Evolutionary conservation across 2,113 vertebrate genomes (phyloP).

Genomic region (Lutjanus erythropterus): DNA sequence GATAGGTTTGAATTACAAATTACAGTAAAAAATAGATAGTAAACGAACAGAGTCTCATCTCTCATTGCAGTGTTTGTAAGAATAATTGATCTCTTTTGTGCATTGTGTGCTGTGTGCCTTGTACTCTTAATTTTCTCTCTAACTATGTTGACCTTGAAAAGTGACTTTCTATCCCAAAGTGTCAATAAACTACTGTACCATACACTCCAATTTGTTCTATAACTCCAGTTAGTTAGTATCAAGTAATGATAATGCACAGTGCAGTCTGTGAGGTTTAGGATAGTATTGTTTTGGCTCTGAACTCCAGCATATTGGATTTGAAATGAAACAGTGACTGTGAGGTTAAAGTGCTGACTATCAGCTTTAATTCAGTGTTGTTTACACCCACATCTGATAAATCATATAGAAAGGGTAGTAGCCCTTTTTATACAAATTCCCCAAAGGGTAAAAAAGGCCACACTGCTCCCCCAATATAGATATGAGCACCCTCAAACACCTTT

Average conservation of each 20-base stretch:
- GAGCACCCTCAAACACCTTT: slow-evolving; percentile 33
- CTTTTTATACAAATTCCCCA: slow-evolving; percentile 28
- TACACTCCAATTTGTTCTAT: slow-evolving; percentile 7
- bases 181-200: slow-evolving; percentile 18
- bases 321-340: slow-evolving; percentile 6
- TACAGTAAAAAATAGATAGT: not conserved
- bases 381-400: slow-evolving; percentile 14
- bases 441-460: slow-evolving; percentile 8
- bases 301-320: slow-evolving; percentile 10
- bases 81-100: slow-evolving; percentile 19
- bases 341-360: slow-evolving; percentile 36
- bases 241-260: not conserved
- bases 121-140: slow-evolving; percentile 34
- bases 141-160: slow-evolving; percentile 48
- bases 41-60: not conserved
- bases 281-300: slow-evolving; percentile 14
- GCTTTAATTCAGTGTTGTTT: slow-evolving; percentile 15
- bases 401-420: not conserved
- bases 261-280: not conserved
- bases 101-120: not conserved
- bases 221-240: slow-evolving; percentile 17
- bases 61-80: slow-evolving; percentile 3
- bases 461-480: slow-evolving; percentile 14
- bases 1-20: not conserved
- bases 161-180: slow-evolving; percentile 27